phyloP scores from a whole-genome alignment of 2,797 vertebrate genomes.

The Lagocephalus sceleratus region DNA sequence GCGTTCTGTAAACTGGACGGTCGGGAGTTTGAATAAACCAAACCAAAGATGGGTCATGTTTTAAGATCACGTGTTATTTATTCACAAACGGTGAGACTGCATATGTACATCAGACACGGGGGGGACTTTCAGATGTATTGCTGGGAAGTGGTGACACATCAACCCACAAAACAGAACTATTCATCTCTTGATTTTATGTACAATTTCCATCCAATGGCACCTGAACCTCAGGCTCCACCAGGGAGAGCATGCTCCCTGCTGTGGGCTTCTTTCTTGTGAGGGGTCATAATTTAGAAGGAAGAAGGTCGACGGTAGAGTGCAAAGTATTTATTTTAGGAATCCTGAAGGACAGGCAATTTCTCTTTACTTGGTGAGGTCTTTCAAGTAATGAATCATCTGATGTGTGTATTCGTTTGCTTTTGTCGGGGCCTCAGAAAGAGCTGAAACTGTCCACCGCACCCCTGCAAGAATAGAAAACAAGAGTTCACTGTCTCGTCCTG shows the following conservation, averaged over 20 bases:
- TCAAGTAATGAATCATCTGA: slow-evolving; percentile 84
- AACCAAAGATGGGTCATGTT: slow-evolving; percentile 21
- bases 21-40: slow-evolving; percentile 17
- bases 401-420: slow-evolving; percentile 78
- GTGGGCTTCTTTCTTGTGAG: slow-evolving; percentile 31
- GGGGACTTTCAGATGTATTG: too few relatives aligned
- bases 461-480: slow-evolving; percentile 70
- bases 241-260: slow-evolving; percentile 11
- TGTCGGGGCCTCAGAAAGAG: slow-evolving; percentile 84
- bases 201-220: slow-evolving; percentile 22
- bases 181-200: neutral
- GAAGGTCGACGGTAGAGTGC: slow-evolving; percentile 44
- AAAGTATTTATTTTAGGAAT: slow-evolving; percentile 36
- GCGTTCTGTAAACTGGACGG: slow-evolving; percentile 15
- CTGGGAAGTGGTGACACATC: neutral
- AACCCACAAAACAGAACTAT: too few relatives aligned
- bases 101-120: slow-evolving; percentile 34
- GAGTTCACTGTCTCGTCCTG: neutral
- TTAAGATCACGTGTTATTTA: slow-evolving; percentile 47
- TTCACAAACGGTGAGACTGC: slow-evolving; percentile 34
- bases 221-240: slow-evolving; percentile 12
- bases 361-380: slow-evolving; percentile 82
- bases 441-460: slow-evolving; percentile 79
- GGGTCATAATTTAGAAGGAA: slow-evolving; percentile 23
- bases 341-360: slow-evolving; percentile 6